Evolutionary conservation across 2,888 invertebrate genomes (phyloP).

Genomic region (Trichogramma dendrolimi): DNA sequence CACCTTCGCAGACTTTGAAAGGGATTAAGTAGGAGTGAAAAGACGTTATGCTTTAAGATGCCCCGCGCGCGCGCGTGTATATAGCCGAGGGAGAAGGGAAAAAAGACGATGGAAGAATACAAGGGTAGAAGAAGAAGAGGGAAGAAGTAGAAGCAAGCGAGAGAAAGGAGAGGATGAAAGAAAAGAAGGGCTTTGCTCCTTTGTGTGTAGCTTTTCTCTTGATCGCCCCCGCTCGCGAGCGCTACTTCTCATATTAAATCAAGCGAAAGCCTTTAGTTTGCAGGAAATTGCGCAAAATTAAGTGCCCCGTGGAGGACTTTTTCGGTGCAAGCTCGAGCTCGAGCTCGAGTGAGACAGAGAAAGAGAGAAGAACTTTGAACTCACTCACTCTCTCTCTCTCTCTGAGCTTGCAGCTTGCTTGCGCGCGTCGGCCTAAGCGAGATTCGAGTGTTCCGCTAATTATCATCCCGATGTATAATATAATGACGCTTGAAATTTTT

Average conservation of each 20-base stretch:
- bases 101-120: slow-evolving; percentile 2
- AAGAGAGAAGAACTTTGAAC: neutral
- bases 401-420: too few relatives aligned
- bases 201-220: slow-evolving; percentile 16
- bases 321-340: neutral
- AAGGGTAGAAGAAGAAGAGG: neutral
- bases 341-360: slow-evolving; percentile 3
- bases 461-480: too few relatives aligned
- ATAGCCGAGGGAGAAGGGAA: too few relatives aligned
- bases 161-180: neutral
- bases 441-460: too few relatives aligned
- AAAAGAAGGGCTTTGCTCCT: slow-evolving; percentile 7
- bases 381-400: too few relatives aligned
- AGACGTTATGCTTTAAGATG: too few relatives aligned
- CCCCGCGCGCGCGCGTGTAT: too few relatives aligned
- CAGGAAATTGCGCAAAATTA: slow-evolving; percentile 32
- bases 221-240: slow-evolving; percentile 21
- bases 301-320: neutral
- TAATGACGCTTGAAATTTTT: too few relatives aligned
- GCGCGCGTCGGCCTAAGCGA: too few relatives aligned
- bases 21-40: too few relatives aligned
- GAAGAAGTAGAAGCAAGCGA: slow-evolving; percentile 3
- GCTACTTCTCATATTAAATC: slow-evolving; percentile 30
- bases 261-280: slow-evolving; percentile 27
- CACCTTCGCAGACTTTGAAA: too few relatives aligned